A percentile compares a stretch with the other conserved stretches of the same genome.
Conservation (phyloP, 2,888 invertebrate genomes). For the Slavum lentiscoides region DNA sequence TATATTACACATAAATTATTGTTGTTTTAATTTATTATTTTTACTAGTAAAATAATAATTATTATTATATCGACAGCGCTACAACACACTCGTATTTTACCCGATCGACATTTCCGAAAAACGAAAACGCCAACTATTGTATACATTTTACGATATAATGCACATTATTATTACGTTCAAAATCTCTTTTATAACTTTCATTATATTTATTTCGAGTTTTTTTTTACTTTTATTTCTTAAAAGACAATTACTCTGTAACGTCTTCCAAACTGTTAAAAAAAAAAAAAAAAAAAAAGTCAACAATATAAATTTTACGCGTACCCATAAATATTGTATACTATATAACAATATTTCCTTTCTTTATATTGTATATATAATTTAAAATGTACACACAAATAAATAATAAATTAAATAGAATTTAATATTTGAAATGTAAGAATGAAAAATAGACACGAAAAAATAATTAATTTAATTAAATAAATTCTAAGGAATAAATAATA, state of each 20-base stretch:
- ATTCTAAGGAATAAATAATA: conserved; percentile 39
- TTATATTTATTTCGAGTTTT: not conserved
- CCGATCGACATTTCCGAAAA: not conserved
- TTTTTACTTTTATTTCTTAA: conserved; percentile 4
- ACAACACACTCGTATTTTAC: not conserved
- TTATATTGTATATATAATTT: conserved; percentile 26
- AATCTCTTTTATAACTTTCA: not conserved
- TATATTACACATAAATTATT: no score
- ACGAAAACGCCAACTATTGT: not conserved
- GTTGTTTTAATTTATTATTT: no score
- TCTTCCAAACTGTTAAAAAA: conserved; percentile 26
- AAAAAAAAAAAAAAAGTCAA: not conserved
- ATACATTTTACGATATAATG: not conserved
- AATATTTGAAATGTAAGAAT: conserved; percentile 23
- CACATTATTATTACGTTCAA: not conserved
- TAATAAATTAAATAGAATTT: conserved; percentile 36
- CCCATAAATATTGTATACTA: not conserved
- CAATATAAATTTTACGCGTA: conserved; percentile 18
- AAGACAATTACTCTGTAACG: not conserved
- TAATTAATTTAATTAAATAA: conserved; percentile 29
- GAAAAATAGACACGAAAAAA: conserved; percentile 9
- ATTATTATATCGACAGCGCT: not conserved
- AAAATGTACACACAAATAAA: conserved; percentile 33
- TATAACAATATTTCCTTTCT: conserved; percentile 22
- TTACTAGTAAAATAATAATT: not conserved